These are phyloP conservation scores for Nematopogon swammerdamellus DNA, from an alignment of 2,888 invertebrate species.

Conservation along the genomic window DNA sequence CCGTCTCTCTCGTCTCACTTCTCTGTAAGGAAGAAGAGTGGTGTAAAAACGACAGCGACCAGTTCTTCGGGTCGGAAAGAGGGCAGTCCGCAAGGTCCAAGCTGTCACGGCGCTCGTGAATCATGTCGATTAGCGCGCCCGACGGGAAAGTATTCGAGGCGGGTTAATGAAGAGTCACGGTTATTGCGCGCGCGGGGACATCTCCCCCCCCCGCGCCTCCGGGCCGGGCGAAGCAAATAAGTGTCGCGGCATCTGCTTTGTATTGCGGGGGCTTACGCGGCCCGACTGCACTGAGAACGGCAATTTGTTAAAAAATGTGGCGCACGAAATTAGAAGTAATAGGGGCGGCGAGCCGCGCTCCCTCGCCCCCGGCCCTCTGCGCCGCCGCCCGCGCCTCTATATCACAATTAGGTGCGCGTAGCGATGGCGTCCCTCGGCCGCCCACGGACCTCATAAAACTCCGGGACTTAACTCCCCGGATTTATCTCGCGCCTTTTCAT, in stretches of 20 bases:
- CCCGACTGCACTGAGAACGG: background rate
- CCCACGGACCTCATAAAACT: background rate
- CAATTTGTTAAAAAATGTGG: background rate
- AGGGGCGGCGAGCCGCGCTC: background rate
- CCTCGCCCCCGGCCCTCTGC: background rate
- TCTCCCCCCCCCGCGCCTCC: too few species aligned
- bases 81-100: too few species aligned
- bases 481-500: background rate
- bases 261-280: background rate
- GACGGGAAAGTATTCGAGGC: background rate
- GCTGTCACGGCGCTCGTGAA: too few species aligned
- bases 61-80: too few species aligned
- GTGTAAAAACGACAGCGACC: too few species aligned
- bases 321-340: background rate
- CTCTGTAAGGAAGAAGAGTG: too few species aligned
- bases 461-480: background rate
- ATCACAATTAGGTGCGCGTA: background rate
- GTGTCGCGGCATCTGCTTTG: background rate
- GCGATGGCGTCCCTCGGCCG: background rate
- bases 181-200: background rate
- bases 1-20: too few species aligned
- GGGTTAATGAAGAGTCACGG: background rate
- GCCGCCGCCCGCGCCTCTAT: background rate
- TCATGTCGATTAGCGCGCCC: too few species aligned
- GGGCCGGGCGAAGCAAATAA: background rate